Base-by-base conservation (phyloP, 2,113 vertebrate species). In the Microcebus griseorufus region DNA sequence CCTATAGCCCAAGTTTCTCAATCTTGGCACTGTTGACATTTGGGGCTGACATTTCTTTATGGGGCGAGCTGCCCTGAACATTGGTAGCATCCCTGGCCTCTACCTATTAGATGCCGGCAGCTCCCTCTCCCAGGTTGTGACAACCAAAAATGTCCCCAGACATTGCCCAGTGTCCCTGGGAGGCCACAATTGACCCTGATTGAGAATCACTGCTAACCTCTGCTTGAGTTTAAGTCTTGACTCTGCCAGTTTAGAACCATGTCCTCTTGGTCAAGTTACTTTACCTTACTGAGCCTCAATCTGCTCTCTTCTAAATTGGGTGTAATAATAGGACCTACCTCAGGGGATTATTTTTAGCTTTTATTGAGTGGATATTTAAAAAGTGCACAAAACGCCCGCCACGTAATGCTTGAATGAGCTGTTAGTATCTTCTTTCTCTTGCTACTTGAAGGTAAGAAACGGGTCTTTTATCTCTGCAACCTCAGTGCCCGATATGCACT, bases 401-500 rank as follows among this genome's bases (percentile, higher is more conserved):
- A 42, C 12, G 32, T 53, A 42, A n/a, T 42, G 39, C 88, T 34
- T 32, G 27, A 64, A 14, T 2, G 69, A 29, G 25, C 69, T 18
- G n/a, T 67, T 60, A 0, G 7, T 84, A 7, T 17, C 73, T 82
- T 27, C 51, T 58, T 76, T 29, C 79, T 39, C 73, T 76, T 18
- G 37, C 34, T 87, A 0, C 27, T 42, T 3, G 39, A 67, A 60
- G 80, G 53, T 17, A 10, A 76, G 48, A 64, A 17, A 22, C 12
- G 17, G 39, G 9, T 62, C 27, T 75, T 53, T n/a, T 29, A 32
- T 64, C 67, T 72, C 58, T 17, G 14, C 3, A 3, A 0, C 23
- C 67, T 42, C 22, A 4, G 16, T 27, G 48, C 27, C 34, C 9
- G 22, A 8, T 18, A 2, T 0, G 6, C 3, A 4, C 14, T 17